Base-by-base conservation (phyloP, 1,140 invertebrate genomes). In the Tribolium castaneum region DNA sequence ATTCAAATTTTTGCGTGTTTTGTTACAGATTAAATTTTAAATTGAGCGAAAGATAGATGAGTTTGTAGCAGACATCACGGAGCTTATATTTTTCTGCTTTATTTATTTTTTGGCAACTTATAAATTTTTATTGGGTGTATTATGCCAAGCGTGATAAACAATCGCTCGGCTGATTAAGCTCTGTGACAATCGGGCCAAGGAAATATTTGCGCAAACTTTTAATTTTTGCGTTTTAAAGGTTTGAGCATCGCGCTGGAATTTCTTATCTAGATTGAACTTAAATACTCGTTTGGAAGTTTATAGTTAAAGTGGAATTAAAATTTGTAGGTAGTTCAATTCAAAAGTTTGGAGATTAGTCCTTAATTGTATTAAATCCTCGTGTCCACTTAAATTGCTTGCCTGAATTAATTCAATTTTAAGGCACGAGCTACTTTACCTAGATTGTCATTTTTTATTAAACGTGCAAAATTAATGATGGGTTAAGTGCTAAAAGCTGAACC, bases 361-460 rank as follows among this genome's bases (percentile, higher is more conserved):
- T 52, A 52, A 52, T 52, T 52, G 16, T 19, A 52, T 16, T 52
- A 14, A 16, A 14, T 14, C 1, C 2, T 52, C n/a, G 13, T 12
- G 10, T 50, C 51, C 51, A 45, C 13, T 66, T 66, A 34, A 30
- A 66, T 66, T 66, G 30, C 59, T 30, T 66, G 59, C 39, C 59
- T 66, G n/a, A 66, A 66, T 0, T 30, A 25, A 35, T 66, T 66
- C 34, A 62, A 62, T 62, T 62, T 2, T 62, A 13, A 22, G 25
- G 9, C 22, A 62, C 14, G 3, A 30, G 6, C 7, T 62, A 62
- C 2, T 62, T 62, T 30, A 30, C 7, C 9, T n/a, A 19, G 56
- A 62, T 62, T 62, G 56, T 10, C 56, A 62, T 62, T 62, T 19
- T 62, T 62, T 30, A 62, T 62, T 62, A 6, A 59, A 62, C 19